phyloP scores from a whole-genome alignment of 2,888 invertebrate species.

The Aporophyla nigra region DNA sequence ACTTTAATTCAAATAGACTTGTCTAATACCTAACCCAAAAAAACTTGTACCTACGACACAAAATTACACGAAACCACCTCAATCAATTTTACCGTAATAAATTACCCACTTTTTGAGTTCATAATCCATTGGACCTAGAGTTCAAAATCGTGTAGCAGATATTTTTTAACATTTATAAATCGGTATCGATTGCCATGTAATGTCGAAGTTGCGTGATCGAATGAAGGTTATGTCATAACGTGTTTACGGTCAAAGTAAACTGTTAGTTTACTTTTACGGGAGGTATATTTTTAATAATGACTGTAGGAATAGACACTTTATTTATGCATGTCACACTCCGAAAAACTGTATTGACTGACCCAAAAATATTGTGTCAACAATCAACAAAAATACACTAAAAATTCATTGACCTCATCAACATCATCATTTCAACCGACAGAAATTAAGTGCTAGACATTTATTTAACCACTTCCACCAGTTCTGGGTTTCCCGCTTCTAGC shows the following conservation, averaged over 20 bases:
- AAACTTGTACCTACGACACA: conserved; percentile 22
- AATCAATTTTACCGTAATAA: conserved; percentile 17
- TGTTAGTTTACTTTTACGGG: conserved; percentile 17
- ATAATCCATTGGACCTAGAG: conserved; percentile 13
- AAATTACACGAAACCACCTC: conserved; percentile 38
- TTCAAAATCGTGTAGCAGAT: conserved; percentile 39
- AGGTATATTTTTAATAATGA: conserved; percentile 3
- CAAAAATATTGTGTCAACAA: background rate
- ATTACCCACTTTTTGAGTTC: conserved; percentile 2
- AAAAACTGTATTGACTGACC: background rate
- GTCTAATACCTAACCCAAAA: conserved; percentile 12
- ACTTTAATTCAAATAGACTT: conserved; percentile 18
- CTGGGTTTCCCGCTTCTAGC: too few species aligned
- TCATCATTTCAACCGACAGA: too few species aligned
- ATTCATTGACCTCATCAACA: background rate
- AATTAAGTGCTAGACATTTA: too few species aligned
- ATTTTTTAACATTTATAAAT: conserved; percentile 51
- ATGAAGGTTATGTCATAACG: conserved; percentile 53
- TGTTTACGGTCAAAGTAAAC: conserved; percentile 34
- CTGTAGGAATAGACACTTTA: background rate
- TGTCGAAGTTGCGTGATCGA: conserved; percentile 67
- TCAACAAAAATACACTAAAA: background rate
- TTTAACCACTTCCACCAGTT: too few species aligned
- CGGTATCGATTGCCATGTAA: conserved; percentile 65
- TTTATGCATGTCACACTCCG: background rate